Evolutionary conservation across 1,140 invertebrate genomes (phyloP), one percentile per base, ranked within the genome.

Genomic region (Rhagoletis pomonella): DNA sequence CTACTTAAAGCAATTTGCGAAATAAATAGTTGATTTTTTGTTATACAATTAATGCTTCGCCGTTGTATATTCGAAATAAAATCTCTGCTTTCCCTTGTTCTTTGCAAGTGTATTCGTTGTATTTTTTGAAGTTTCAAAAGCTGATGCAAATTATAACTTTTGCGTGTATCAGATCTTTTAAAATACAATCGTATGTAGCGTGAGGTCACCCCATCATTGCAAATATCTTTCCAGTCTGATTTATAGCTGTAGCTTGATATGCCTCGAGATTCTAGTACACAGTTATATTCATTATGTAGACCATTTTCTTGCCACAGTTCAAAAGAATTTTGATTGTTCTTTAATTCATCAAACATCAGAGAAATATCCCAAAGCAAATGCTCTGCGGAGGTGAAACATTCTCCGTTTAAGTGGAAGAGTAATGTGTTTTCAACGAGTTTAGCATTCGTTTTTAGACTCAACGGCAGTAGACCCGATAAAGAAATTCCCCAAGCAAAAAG

Each of bases 361-460:
- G 44, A 7, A 88, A 89, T 64, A 9, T 91, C 89, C 47, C 89
- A 88, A 6, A 86, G 89, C 29, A 93, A 89, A 67, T 89, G 73
- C 42, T 94, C 95, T 17, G 95, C 94, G 0, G 95, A 95, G 73
- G 96, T 96, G 93, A 98, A 99, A 90, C 95, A 97, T 17, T 97
- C 97, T 77, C 97, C 97, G 89, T 96, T 96, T 94, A 98, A 96
- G 93, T 97, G 96, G 93, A 98, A 97, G 89, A 98, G 95, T 85
- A 99, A 93, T 86, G 97, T 96, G 91, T 98, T 98, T 19, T 95
- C 93, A 89, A 95, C 95, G 88, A 98, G 96, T 89, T 96, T 95
- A 17, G 88, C 55, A 7, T 90, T 87, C 7, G 86, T 86, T 14
- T 89, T 85, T 5, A 90, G 88, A 3, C 89, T 88, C 58, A 98